Evolutionary conservation across 2,797 vertebrate genomes (phyloP).

Genomic region (Onychomys torridus): DNA sequence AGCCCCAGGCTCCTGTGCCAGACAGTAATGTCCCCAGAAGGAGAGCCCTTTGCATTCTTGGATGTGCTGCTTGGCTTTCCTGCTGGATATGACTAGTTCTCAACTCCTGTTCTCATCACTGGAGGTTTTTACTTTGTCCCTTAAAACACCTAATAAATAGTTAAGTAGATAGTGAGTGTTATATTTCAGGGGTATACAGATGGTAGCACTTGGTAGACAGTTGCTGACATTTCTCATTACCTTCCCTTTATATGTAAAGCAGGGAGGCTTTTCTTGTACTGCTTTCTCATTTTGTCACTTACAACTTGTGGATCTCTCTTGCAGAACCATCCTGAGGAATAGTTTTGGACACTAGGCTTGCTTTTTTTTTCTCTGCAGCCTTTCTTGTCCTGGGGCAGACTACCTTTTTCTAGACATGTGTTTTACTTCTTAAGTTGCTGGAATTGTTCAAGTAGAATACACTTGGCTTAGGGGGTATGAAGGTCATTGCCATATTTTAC

Average conservation of each 20-base stretch:
- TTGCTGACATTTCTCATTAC: conserved; percentile 55
- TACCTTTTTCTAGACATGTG: conserved; percentile 83
- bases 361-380: conserved; percentile 76
- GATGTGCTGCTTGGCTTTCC: background rate
- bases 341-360: conserved; percentile 68
- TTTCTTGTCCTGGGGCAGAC: conserved; percentile 73
- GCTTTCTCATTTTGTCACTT: conserved; percentile 71
- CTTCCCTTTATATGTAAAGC: conserved; percentile 18
- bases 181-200: conserved; percentile 44
- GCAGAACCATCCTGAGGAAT: conserved; percentile 68
- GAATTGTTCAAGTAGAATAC: conserved; percentile 78
- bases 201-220: background rate
- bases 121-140: background rate
- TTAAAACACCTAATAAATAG: conserved; percentile 50
- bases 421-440: conserved; percentile 81
- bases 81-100: background rate
- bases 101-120: background rate
- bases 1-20: background rate
- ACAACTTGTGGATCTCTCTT: conserved; percentile 69
- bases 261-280: conserved; percentile 50
- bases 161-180: conserved; percentile 25
- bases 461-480: conserved; percentile 70
- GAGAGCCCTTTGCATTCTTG: too few relatives aligned
- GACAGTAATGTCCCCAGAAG: too few relatives aligned
- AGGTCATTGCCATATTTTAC: conserved; percentile 81